Evolutionary conservation across 2,797 vertebrate genomes (phyloP), one percentile per base, ranked within the genome.

Genomic region (Clarias pachynema): DNA sequence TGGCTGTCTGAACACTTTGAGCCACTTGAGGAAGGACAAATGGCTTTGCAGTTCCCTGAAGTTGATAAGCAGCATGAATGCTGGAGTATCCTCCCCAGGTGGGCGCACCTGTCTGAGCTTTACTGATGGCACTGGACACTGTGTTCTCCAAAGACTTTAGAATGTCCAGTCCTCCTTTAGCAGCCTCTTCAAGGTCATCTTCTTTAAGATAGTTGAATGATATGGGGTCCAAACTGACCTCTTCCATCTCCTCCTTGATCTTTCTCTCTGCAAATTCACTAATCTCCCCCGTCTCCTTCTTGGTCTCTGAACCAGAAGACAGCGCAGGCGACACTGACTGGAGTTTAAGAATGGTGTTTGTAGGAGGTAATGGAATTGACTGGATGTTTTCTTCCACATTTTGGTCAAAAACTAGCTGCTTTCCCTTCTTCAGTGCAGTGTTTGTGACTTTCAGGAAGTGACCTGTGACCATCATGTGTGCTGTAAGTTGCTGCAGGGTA

Each of bases 381-480:
- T 99, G 98, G 89, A 98, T 96, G 92, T 98, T 99, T 88, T 98
- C 97, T 85, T 99, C 98, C 80, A 97, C 93, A 59, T 97, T 92
- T 0, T 96, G 96, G 90, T 99, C 97, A 91, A 99, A 94, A 75
- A 98, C 96, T 59, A 99, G 93, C 89, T 98, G 98, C 89, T 99
- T 99, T 37, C 97, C 97, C 88, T 99, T 99, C 94, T 99, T 99
- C 85, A 97, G 98, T 80, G 97, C 97, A 6, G 97, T 97, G 91
- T 97, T 98, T 53, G 98, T 99, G 86, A 99, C 98, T 92, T 99
- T 99, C 78, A 99, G 89, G 92, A 99, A 99, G 92, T 99, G 98
- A 86, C 98, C 98, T 0, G 98, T 99, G 89, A 99, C 97, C 98
- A 99, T 99, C 98, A 99, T 99, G 90, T 99, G 98, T 88, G 98